Conservation (phyloP, 2,888 invertebrate species). For the Nymphalis polychloros region DNA sequence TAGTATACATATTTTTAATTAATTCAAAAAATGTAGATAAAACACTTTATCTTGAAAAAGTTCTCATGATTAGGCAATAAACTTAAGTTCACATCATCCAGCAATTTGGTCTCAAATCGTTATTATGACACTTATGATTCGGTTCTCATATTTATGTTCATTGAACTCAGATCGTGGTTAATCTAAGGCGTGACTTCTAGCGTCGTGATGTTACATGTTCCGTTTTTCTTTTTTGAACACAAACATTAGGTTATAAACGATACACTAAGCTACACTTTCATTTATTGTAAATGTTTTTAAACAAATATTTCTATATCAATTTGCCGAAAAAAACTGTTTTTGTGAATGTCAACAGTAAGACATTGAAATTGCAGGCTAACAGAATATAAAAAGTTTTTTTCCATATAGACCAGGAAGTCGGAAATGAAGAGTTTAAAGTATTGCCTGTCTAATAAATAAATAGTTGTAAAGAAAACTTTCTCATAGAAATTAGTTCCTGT, state of each 20-base stretch:
- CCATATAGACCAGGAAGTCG: no score
- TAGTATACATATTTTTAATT: no score
- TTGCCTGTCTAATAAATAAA: no score
- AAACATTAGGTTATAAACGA: constrained; percentile 10
- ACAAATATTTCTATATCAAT: neutral
- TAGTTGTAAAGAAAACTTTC: no score
- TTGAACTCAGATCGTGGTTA: constrained; percentile 48
- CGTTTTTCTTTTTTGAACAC: constrained; percentile 32
- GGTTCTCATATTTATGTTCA: constrained; percentile 48
- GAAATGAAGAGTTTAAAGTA: no score
- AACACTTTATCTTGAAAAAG: constrained; percentile 1
- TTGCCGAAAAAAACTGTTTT: neutral
- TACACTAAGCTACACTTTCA: constrained; percentile 1
- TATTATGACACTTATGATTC: constrained; percentile 32
- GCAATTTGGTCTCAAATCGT: constrained; percentile 29
- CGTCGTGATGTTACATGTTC: constrained; percentile 46
- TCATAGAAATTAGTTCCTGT: no score
- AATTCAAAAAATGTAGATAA: no score
- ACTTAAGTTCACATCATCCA: constrained; percentile 12
- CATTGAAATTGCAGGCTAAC: no score
- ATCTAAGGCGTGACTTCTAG: constrained; percentile 46
- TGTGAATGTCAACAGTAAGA: no score
- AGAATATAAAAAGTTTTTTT: no score
- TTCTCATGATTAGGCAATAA: constrained; percentile 28
- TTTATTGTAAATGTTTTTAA: neutral